Evolutionary conservation across 2,113 vertebrate genomes (phyloP).

Genomic region (Syrmaticus mikado): DNA sequence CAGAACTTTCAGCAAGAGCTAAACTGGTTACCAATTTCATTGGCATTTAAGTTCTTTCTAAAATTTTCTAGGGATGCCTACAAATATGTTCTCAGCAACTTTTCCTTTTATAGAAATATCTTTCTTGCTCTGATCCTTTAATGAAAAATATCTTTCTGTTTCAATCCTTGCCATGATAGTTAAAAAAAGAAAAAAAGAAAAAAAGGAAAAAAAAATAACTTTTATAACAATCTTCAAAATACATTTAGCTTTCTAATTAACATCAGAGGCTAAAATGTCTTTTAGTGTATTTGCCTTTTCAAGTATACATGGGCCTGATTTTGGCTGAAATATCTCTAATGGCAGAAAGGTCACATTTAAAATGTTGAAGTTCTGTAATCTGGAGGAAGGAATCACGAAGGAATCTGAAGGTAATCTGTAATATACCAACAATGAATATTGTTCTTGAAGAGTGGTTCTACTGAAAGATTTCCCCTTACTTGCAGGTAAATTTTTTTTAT

Average conservation of each 20-base stretch:
- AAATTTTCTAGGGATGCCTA: slow-evolving; percentile 36
- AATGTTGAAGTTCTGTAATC: not conserved
- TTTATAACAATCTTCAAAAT: slow-evolving; percentile 5
- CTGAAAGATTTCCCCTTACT: not conserved
- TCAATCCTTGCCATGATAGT: not conserved
- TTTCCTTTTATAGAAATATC: slow-evolving; percentile 41
- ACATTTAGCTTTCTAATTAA: not conserved
- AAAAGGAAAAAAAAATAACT: not conserved
- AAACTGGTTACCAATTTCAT: slow-evolving; percentile 39
- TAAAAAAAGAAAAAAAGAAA: not conserved
- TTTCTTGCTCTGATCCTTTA: slow-evolving; percentile 14
- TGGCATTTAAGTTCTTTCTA: slow-evolving; percentile 28
- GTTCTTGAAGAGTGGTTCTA: not conserved
- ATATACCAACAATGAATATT: not conserved
- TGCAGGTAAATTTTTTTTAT: not conserved
- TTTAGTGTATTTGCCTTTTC: not conserved
- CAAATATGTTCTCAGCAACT: slow-evolving; percentile 32
- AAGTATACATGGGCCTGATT: not conserved
- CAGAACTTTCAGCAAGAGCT: slow-evolving; percentile 35
- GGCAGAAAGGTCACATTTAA: not conserved
- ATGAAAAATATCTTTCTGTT: slow-evolving; percentile 11
- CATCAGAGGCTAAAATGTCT: not conserved
- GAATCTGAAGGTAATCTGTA: not conserved
- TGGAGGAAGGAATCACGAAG: not conserved
- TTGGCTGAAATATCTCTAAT: not conserved